Percentiles rank a stretch among this genome's conserved stretches.
These are phyloP conservation scores for Thermophis baileyi DNA, from an alignment of 2,113 vertebrate species.

Conservation along the genomic window DNA sequence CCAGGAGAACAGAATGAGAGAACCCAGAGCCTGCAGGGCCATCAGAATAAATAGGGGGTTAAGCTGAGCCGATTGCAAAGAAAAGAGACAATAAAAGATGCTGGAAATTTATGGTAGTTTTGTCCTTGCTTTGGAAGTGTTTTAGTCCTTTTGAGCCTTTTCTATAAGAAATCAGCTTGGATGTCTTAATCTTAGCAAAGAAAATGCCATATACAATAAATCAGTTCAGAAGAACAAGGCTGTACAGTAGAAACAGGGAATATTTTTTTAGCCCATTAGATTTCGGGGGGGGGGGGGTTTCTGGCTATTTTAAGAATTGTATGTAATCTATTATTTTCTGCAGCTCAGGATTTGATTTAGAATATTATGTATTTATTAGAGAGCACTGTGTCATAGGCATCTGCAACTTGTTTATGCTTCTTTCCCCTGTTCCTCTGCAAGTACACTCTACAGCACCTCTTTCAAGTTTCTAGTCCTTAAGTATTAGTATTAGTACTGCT, in stretches of 20 bases:
- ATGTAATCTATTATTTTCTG: background rate
- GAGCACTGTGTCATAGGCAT: background rate
- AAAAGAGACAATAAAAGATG: slow-evolving; percentile 31
- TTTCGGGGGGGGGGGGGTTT: background rate
- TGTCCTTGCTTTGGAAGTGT: background rate
- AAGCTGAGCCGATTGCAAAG: slow-evolving; percentile 38
- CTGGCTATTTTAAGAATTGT: background rate
- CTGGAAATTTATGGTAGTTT: slow-evolving; percentile 17
- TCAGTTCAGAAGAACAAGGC: background rate
- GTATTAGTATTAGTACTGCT: too few relatives aligned
- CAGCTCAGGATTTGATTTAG: background rate
- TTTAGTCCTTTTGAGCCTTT: slow-evolving; percentile 2
- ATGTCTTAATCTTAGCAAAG: background rate
- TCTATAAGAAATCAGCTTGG: background rate
- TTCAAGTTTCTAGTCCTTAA: background rate
- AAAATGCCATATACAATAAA: background rate
- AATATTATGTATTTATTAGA: background rate
- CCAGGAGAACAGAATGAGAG: slow-evolving; percentile 25
- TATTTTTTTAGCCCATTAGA: background rate
- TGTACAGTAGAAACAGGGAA: background rate
- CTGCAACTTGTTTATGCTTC: background rate
- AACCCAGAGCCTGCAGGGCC: slow-evolving; percentile 27
- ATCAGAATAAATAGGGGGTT: slow-evolving; percentile 36
- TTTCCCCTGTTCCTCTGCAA: background rate
- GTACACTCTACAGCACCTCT: background rate